Evolutionary conservation across 2,797 vertebrate species (phyloP).

Genomic region (Tokudaia muenninki): DNA sequence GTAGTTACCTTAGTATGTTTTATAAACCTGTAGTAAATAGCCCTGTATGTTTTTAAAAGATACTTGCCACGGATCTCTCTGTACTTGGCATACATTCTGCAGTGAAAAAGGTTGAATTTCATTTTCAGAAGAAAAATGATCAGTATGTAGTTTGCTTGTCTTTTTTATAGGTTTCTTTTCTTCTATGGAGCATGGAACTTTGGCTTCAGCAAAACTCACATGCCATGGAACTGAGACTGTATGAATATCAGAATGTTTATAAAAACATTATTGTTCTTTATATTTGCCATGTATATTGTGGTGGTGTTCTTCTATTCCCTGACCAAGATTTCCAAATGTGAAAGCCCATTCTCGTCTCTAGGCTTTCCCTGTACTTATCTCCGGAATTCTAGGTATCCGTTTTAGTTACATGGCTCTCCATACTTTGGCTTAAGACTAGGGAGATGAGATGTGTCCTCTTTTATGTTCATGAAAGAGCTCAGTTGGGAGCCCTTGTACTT

Average conservation of each 20-base stretch:
- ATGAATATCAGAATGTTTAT: conserved; percentile 71
- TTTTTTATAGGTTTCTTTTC: conserved; percentile 67
- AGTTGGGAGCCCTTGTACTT: neutral
- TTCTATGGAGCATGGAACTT: conserved; percentile 54
- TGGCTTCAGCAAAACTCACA: conserved; percentile 62
- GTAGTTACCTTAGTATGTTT: conserved; percentile 50
- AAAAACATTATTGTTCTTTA: conserved; percentile 40
- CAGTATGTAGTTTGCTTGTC: conserved; percentile 61
- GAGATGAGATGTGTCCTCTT: neutral
- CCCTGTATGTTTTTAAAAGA: conserved; percentile 63
- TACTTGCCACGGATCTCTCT: conserved; percentile 52
- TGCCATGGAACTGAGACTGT: conserved; percentile 49
- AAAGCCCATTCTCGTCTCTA: conserved; percentile 56
- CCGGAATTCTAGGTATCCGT: conserved; percentile 64
- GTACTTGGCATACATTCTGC: conserved; percentile 54
- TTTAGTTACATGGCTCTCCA: conserved; percentile 40
- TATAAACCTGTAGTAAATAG: conserved; percentile 46
- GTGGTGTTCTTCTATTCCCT: conserved; percentile 12
- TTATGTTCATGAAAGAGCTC: neutral
- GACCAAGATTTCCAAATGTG: conserved; percentile 68
- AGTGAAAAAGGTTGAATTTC: conserved; percentile 62
- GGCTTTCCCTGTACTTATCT: conserved; percentile 59
- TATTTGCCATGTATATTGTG: conserved; percentile 56
- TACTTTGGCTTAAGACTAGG: conserved; percentile 22
- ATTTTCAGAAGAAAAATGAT: conserved; percentile 79